Base-by-base conservation (phyloP, 1,140 invertebrate genomes). In the Laodelphax striatellus region DNA sequence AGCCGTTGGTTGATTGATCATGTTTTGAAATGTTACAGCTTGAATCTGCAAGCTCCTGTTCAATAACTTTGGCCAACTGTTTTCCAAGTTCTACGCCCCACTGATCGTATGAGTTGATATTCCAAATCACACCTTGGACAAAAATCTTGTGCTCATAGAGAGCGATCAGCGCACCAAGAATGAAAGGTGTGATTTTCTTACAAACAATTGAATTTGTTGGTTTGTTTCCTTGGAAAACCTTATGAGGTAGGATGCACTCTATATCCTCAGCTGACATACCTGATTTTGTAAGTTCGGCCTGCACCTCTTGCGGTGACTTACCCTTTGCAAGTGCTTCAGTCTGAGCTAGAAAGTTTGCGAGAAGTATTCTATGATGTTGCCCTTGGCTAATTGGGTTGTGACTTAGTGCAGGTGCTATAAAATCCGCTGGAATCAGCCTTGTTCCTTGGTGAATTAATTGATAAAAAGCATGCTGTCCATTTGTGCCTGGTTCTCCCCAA, bases 31-130 rank as follows among this genome's bases (percentile, higher is more conserved):
- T 75, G n/a, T 82, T 75, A 0, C 78, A 73, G 21, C 79, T 77
- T 60, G 77, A 73, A 61, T 82, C 82, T 62, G 82, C 77, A 19
- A 99, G 76, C 75, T 99, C 96, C 0, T 92, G 90, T 71, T 97
- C 93, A 64, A 99, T 98, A 11, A 87, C 88, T 76, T 98, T 98
- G 10, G 97, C 97, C 65, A 99, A 76, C 71, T 98, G 92, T 75
- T 99, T 99, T 19, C 97, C 97, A 50, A 99, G 80, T 76, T 99
- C 97, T 60, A 99, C 97, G 53, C 97, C 97, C 95, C 96, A 99
- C 74, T 99, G 97, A 79, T 99, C 97, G 75, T 89, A 99, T 0
- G 96, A 98, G 75, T 99, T 99, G 68, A 99, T 97, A 73, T 97
- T 90, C 97, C 97, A 99, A 67, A 99, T 94, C 14, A 96, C 83